These are phyloP conservation scores for Leucophenga varia DNA, from an alignment of 1,140 invertebrate genomes.

Conservation along the genomic window DNA sequence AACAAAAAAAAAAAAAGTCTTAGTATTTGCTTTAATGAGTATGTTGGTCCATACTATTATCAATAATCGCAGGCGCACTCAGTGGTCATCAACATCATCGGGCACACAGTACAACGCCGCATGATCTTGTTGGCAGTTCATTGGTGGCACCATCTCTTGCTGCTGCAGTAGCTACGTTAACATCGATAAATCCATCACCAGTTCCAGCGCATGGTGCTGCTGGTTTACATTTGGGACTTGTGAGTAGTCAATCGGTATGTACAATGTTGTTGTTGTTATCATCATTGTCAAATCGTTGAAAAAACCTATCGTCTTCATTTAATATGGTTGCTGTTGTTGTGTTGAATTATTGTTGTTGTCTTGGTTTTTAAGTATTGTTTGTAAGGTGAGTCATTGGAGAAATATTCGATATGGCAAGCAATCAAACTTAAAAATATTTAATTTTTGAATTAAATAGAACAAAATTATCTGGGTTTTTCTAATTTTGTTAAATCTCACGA, in stretches of 20 bases:
- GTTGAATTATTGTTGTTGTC: slow-evolving; percentile 11
- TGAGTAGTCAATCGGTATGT: slow-evolving; percentile 58
- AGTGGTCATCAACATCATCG: too few relatives aligned
- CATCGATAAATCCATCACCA: slow-evolving; percentile 34
- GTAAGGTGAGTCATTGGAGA: too few relatives aligned
- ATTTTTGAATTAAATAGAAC: too few relatives aligned
- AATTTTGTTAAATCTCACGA: too few relatives aligned
- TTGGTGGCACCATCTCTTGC: slow-evolving; percentile 59
- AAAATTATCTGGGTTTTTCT: too few relatives aligned
- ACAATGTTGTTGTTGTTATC: too few relatives aligned
- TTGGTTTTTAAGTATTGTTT: too few relatives aligned
- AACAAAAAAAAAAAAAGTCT: slow-evolving; percentile 19
- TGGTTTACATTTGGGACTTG: slow-evolving; percentile 55
- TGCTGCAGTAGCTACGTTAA: slow-evolving; percentile 35
- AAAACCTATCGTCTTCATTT: background rate
- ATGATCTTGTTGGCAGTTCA: slow-evolving; percentile 60
- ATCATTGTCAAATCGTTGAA: background rate
- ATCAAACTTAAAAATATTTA: too few relatives aligned
- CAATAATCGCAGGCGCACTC: slow-evolving; percentile 66
- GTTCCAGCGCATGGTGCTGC: slow-evolving; percentile 30
- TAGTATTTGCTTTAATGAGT: slow-evolving; percentile 24
- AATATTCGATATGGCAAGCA: too few relatives aligned
- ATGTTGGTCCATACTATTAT: too few relatives aligned
- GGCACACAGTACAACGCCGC: slow-evolving; percentile 74
- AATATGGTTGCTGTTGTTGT: slow-evolving; percentile 1